A percentile compares a stretch with the other conserved stretches of the same genome.
These are phyloP conservation scores for Pomacea maculata DNA, from an alignment of 1,140 invertebrate species.

Conservation along the genomic window DNA sequence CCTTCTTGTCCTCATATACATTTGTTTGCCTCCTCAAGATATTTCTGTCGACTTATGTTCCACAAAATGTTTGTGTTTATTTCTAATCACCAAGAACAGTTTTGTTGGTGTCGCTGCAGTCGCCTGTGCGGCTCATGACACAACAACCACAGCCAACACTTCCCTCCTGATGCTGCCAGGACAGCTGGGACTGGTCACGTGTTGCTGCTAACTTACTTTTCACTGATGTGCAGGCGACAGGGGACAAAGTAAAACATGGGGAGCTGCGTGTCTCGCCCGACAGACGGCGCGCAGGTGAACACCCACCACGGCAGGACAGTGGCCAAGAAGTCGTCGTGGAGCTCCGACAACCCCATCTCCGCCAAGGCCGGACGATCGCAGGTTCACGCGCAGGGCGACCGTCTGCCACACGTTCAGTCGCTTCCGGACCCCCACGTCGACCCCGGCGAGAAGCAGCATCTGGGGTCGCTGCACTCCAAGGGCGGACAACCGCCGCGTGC, in stretches of 20 bases:
- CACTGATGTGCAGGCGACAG: no score
- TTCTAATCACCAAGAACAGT: no score
- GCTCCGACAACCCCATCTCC: neutral
- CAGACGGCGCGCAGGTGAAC: conserved; percentile 4
- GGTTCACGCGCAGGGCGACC: neutral
- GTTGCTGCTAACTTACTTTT: no score
- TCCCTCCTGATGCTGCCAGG: no score
- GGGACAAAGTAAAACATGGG: neutral
- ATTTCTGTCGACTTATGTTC: no score
- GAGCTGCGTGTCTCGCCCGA: neutral
- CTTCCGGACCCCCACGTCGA: neutral
- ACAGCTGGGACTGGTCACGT: no score
- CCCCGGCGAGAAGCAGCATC: neutral
- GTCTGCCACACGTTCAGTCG: neutral
- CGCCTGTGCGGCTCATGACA: no score
- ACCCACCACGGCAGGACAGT: neutral
- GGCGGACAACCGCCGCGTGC: neutral
- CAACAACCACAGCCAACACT: no score
- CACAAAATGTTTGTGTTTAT: no score
- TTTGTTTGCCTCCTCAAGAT: no score
- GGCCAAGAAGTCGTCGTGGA: neutral
- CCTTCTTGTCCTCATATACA: no score
- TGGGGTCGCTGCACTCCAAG: neutral
- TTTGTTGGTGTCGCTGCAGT: no score
- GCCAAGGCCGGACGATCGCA: neutral